Percentiles rank a stretch among this genome's conserved stretches.
Conservation (phyloP, 2,888 invertebrate genomes). For the Liposcelis brunnea region DNA sequence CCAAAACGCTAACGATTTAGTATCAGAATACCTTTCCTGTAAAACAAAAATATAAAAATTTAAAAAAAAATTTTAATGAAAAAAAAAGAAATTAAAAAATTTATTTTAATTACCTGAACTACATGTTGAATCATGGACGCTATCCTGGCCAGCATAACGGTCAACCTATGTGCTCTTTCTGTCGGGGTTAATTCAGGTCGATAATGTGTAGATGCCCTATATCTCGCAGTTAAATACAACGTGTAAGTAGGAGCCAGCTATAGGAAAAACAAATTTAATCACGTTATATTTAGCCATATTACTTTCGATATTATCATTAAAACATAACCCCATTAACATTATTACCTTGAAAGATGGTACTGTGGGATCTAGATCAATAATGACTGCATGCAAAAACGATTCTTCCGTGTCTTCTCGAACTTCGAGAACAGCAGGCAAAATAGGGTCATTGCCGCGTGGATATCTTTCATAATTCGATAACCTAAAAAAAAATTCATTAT, state of each 20-base stretch:
- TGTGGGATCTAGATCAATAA: constrained; percentile 75
- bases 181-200: constrained; percentile 81
- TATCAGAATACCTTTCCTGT: constrained; percentile 68
- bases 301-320: too few relatives aligned
- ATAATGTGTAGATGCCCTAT: constrained; percentile 86
- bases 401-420: constrained; percentile 91
- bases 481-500: constrained; percentile 19
- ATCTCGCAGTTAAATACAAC: constrained; percentile 85
- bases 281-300: too few relatives aligned
- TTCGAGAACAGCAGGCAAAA: constrained; percentile 85
- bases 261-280: too few relatives aligned
- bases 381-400: constrained; percentile 72
- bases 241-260: constrained; percentile 87
- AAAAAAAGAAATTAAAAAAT: neutral
- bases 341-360: constrained; percentile 64
- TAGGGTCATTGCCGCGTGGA: constrained; percentile 64
- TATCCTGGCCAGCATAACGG: constrained; percentile 77
- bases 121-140: constrained; percentile 71
- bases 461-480: constrained; percentile 33
- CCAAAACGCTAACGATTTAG: constrained; percentile 83
- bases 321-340: too few relatives aligned
- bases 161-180: constrained; percentile 79
- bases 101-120: constrained; percentile 42
- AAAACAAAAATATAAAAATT: constrained; percentile 16
- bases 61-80: neutral